Conservation (phyloP, 2,797 vertebrate genomes). For the Myripristis jacobus region DNA sequence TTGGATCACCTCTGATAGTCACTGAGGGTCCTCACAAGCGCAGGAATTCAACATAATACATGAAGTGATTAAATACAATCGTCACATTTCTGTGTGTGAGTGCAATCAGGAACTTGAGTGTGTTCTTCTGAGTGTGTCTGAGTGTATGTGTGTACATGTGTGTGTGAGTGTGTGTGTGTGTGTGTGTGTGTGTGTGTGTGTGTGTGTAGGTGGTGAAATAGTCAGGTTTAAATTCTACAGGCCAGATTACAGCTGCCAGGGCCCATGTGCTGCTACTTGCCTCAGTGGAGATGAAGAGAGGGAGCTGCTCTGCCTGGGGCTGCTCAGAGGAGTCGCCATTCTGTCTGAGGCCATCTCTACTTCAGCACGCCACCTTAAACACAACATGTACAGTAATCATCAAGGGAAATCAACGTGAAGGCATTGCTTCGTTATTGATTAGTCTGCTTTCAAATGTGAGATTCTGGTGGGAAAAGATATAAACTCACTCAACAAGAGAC, state of each 20-base stretch:
- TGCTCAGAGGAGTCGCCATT: conserved; percentile 74
- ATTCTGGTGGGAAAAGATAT: neutral
- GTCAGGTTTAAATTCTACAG: neutral
- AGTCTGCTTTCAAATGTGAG: neutral
- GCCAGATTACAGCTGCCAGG: too few relatives aligned
- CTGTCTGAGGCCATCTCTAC: conserved; percentile 60
- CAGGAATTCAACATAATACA: too few relatives aligned
- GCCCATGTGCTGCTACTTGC: conserved; percentile 61
- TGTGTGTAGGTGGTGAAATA: neutral
- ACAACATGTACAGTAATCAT: conserved; percentile 25
- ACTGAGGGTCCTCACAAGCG: too few relatives aligned
- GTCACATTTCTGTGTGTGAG: too few relatives aligned
- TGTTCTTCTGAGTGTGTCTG: neutral
- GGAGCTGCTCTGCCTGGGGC: conserved; percentile 78
- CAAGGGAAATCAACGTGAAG: neutral
- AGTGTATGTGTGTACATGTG: neutral
- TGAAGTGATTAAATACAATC: too few relatives aligned
- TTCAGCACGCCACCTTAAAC: conserved; percentile 75
- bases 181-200: conserved; percentile 2
- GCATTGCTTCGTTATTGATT: neutral
- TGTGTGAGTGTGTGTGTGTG: conserved; percentile 13
- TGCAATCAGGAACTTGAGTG: too few relatives aligned
- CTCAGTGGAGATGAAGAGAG: conserved; percentile 81
- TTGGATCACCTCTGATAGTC: too few relatives aligned
- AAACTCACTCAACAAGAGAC: neutral